Conservation (phyloP, 2,797 vertebrate species). For the Liasis olivaceus region DNA sequence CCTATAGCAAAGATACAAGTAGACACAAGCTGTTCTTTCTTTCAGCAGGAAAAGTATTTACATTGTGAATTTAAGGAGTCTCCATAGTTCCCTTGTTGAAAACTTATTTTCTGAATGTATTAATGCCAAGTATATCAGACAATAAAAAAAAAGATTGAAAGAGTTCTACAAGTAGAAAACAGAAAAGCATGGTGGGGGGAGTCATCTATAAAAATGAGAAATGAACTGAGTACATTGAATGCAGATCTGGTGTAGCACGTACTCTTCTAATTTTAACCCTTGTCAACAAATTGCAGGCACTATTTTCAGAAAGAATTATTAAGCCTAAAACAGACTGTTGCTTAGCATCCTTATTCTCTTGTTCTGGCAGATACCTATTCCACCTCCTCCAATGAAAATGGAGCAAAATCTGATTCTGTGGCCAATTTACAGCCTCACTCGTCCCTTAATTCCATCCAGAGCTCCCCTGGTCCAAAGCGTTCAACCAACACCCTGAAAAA, state of each 20-base stretch:
- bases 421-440: conserved; percentile 90
- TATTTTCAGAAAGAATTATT: background rate
- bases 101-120: background rate
- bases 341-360: background rate
- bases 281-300: background rate
- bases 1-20: background rate
- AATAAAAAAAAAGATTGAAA: background rate
- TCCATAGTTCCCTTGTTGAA: background rate
- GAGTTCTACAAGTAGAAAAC: background rate
- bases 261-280: background rate
- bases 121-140: background rate
- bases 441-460: conserved; percentile 90
- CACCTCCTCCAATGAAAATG: conserved; percentile 81
- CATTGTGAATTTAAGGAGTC: background rate
- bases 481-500: conserved; percentile 94
- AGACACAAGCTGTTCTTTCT: rapidly evolving
- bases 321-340: background rate
- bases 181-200: background rate
- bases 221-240: background rate
- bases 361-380: conserved; percentile 84
- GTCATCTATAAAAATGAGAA: background rate
- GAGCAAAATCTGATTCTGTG: conserved; percentile 90
- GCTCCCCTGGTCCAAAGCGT: conserved; percentile 89
- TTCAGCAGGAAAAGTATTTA: background rate
- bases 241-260: no score